Percentiles rank a stretch among this genome's conserved stretches.
phyloP scores from a whole-genome alignment of 2,888 invertebrate genomes.

The Nomada ferruginata region DNA sequence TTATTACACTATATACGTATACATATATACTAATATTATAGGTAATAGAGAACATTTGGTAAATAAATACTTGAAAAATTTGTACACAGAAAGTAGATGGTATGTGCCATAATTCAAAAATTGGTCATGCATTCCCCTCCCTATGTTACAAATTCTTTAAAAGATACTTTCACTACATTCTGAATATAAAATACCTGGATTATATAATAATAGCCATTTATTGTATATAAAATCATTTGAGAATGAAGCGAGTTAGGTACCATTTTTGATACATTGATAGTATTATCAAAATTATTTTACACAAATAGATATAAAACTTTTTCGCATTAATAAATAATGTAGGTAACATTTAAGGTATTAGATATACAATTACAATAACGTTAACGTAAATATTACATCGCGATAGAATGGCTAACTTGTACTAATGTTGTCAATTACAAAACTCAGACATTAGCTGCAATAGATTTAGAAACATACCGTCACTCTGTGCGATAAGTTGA shows the following conservation, averaged over 20 bases:
- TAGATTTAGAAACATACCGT: conserved; percentile 14
- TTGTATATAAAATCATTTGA: background rate
- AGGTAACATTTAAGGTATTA: background rate
- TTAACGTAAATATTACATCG: conserved; percentile 29
- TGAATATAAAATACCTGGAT: conserved; percentile 10
- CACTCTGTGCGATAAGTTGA: background rate
- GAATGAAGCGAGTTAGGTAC: background rate
- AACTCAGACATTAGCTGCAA: conserved; percentile 30
- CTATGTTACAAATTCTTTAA: conserved; percentile 28
- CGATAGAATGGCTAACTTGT: conserved; percentile 19
- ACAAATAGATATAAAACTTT: conserved; percentile 1
- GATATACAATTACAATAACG: background rate
- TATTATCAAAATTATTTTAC: conserved; percentile 7
- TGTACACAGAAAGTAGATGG: conserved; percentile 34
- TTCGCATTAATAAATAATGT: conserved; percentile 28
- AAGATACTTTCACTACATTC: conserved; percentile 9
- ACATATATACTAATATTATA: conserved; percentile 28
- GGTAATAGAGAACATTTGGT: conserved; percentile 64
- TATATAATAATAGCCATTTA: conserved; percentile 5
- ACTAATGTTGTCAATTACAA: conserved; percentile 18
- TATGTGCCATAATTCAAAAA: background rate
- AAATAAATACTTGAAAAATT: conserved; percentile 60
- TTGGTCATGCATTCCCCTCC: background rate
- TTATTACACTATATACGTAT: conserved; percentile 1
- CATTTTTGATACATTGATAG: conserved; percentile 1